These are phyloP conservation scores for Stigmatopora argus DNA, from an alignment of 2,113 vertebrate species.

Conservation along the genomic window DNA sequence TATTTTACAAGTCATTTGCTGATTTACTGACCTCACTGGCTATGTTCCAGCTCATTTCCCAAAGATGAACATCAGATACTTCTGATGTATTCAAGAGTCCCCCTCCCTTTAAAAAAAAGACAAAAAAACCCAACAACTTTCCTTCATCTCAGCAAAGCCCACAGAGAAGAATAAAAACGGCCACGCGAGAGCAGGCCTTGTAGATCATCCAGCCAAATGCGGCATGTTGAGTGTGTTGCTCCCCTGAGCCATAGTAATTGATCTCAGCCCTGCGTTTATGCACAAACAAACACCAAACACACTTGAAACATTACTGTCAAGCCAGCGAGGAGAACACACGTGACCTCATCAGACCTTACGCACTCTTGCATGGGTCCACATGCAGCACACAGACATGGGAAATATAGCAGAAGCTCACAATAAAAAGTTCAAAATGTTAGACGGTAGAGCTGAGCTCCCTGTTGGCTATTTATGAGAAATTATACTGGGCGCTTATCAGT, in stretches of 20 bases:
- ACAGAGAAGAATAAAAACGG: conserved; percentile 59
- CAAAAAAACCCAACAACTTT: conserved; percentile 38
- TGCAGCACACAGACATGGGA: neutral
- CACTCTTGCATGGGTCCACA: neutral
- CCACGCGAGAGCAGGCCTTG: conserved; percentile 58
- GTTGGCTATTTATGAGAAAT: no score
- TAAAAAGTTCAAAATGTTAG: neutral
- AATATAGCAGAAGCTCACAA: conserved; percentile 9
- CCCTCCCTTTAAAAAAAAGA: no score
- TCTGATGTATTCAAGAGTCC: conserved; percentile 56
- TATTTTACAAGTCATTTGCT: conserved; percentile 33
- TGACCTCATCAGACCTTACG: neutral
- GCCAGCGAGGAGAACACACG: neutral
- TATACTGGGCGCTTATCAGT: no score
- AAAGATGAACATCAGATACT: conserved; percentile 30
- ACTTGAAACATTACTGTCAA: conserved; percentile 2
- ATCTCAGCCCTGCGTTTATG: conserved; percentile 32
- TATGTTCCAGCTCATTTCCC: conserved; percentile 21
- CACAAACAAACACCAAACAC: conserved; percentile 27
- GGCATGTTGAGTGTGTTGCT: conserved; percentile 37
- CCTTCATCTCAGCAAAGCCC: conserved; percentile 53
- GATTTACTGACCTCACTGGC: conserved; percentile 37
- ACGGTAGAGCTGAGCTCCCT: no score
- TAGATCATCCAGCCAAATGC: conserved; percentile 55
- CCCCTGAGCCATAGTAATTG: conserved; percentile 32